phyloP scores from a whole-genome alignment of 2,888 invertebrate species.

The Carabus problematicus region DNA sequence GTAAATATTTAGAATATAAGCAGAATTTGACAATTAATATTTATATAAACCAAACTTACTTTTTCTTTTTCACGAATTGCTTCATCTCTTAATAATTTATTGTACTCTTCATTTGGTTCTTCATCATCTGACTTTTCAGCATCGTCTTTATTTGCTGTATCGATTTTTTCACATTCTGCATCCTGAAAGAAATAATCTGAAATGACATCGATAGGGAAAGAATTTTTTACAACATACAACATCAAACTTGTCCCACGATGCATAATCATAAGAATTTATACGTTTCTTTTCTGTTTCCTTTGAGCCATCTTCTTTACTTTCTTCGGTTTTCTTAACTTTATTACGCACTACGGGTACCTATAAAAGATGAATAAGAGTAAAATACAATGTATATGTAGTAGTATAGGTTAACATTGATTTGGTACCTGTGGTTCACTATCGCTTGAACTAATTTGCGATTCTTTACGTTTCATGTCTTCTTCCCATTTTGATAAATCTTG shows the following conservation, averaged over 20 bases:
- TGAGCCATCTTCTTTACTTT: constrained; percentile 41
- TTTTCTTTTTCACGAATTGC: constrained; percentile 75
- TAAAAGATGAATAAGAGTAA: background rate
- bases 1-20: constrained; percentile 22
- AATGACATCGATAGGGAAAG: constrained; percentile 18
- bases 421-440: constrained; percentile 12
- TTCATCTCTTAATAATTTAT: constrained; percentile 65
- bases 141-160: constrained; percentile 63
- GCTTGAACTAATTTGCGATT: constrained; percentile 61
- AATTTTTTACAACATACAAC: constrained; percentile 53
- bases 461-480: constrained; percentile 75
- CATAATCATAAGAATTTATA: constrained; percentile 71
- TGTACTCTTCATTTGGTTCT: constrained; percentile 63
- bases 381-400: constrained; percentile 5
- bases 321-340: constrained; percentile 41
- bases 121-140: constrained; percentile 50
- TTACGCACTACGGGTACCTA: constrained; percentile 31
- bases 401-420: constrained; percentile 6
- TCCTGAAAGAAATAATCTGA: constrained; percentile 56
- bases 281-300: constrained; percentile 54
- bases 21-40: constrained; percentile 11
- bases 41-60: constrained; percentile 55
- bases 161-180: constrained; percentile 70
- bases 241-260: constrained; percentile 82
- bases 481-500: constrained; percentile 77